These are phyloP conservation scores for Parnassius apollo DNA, from an alignment of 2,888 invertebrate species.

Conservation along the genomic window DNA sequence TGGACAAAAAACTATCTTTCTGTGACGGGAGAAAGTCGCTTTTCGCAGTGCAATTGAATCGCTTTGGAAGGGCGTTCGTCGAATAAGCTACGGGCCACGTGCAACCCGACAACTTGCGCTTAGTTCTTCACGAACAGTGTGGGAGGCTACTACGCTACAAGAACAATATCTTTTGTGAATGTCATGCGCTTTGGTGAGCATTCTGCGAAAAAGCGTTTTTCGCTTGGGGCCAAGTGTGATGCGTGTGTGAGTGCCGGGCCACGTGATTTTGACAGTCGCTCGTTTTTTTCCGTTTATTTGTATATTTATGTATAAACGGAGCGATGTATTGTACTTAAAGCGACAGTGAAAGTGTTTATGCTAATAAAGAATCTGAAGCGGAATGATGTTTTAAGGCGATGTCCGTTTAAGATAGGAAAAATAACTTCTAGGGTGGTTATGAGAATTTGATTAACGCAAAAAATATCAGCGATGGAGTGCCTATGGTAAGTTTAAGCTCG, in stretches of 20 bases:
- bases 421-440: conserved; percentile 46
- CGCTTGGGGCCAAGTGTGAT: conserved; percentile 47
- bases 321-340: conserved; percentile 45
- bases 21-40: conserved; percentile 66
- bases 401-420: conserved; percentile 48
- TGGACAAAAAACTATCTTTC: conserved; percentile 65
- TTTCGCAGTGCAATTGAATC: conserved; percentile 61
- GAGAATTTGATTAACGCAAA: conserved; percentile 44
- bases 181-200: conserved; percentile 62
- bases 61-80: conserved; percentile 77
- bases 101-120: conserved; percentile 76
- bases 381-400: conserved; percentile 44
- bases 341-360: conserved; percentile 56
- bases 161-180: conserved; percentile 67
- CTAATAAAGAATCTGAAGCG: conserved; percentile 42
- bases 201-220: conserved; percentile 63
- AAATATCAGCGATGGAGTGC: conserved; percentile 58
- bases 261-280: conserved; percentile 75
- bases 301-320: conserved; percentile 36
- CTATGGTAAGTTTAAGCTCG: conserved; percentile 54
- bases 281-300: conserved; percentile 53
- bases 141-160: conserved; percentile 78
- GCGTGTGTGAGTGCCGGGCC: conserved; percentile 58
- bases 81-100: conserved; percentile 78
- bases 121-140: conserved; percentile 79